Base-by-base conservation (phyloP, 1,140 invertebrate species). In the Paraescarpia echinospica region DNA sequence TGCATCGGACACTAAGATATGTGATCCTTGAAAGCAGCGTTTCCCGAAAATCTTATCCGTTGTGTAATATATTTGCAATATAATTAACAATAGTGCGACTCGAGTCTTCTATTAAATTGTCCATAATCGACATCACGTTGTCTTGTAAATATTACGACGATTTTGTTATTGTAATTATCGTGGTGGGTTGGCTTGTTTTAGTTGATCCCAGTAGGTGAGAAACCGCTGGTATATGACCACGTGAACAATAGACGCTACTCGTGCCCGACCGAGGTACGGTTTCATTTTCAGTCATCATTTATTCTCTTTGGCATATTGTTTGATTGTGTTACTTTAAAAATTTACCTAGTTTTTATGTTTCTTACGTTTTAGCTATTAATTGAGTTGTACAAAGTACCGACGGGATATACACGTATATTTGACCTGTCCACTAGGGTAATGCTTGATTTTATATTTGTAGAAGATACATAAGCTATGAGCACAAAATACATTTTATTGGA, bases 121-220 rank as follows among this genome's bases (percentile, higher is more conserved):
- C 59, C 22, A 77, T 77, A 27, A 77, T 27, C 59, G 59, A 77
- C 59, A 77, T 31, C 59, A 77, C 59, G 2, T 41, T 41, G 12
- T 41, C 12, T 41, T 41, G 4, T 41, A 41, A 41, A 6, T 41
- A 12, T 41, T 41, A 12, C 41, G 12, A 41, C 41, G 41, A 41
- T 41, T 41, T 77, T 18, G 59, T 27, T 31, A 27, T 27, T 77
- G 59, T 77, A 77, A 77, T 77, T 27, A 77, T 77, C 0, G 18
- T 77, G 59, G 90, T 90, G 34, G 34, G 33, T 48, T 59, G 35
- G 34, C 18, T 91, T 91, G 91, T n/a, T 91, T 35, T 34, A 91
- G 91, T 48, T 91, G 33, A 91, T 91, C 33, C 91, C 91, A 48
- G 91, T 91, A 5, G 91, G 91, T 35, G 35, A 91, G 6, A 91